Evolutionary conservation across 2,888 invertebrate species (phyloP).

Genomic region (Melieria crassipennis): DNA sequence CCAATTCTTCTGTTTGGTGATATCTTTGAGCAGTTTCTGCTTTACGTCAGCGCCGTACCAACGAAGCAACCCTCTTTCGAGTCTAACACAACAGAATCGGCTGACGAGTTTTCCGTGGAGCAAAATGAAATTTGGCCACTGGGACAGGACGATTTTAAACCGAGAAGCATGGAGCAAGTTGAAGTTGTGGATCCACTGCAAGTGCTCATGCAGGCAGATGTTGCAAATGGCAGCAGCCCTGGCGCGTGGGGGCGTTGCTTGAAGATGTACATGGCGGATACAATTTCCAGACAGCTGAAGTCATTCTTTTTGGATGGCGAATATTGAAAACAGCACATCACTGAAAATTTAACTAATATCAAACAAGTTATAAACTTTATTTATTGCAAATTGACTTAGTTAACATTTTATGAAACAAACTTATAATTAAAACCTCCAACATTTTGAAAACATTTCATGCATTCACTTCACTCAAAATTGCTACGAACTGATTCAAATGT

Average conservation of each 20-base stretch:
- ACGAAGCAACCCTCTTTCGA: neutral
- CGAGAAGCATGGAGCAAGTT: constrained; percentile 30
- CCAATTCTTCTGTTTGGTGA: constrained; percentile 46
- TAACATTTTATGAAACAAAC: too few relatives aligned
- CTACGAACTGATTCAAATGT: too few relatives aligned
- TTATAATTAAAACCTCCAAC: too few relatives aligned
- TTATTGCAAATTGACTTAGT: too few relatives aligned
- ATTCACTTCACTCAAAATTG: too few relatives aligned
- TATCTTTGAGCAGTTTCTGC: constrained; percentile 39
- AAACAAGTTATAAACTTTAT: too few relatives aligned
- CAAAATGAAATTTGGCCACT: constrained; percentile 49
- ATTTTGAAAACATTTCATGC: too few relatives aligned
- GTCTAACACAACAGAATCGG: constrained; percentile 1
- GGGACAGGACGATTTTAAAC: constrained; percentile 38
- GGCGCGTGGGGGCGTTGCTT: constrained; percentile 47
- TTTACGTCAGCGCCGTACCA: constrained; percentile 9
- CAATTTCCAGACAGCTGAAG: constrained; percentile 47
- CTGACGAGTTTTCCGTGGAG: constrained; percentile 42
- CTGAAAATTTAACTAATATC: too few relatives aligned
- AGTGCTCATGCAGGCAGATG: constrained; percentile 10
- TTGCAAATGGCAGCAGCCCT: constrained; percentile 26
- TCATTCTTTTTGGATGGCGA: constrained; percentile 45
- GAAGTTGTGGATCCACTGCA: constrained; percentile 13
- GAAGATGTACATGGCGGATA: constrained; percentile 48
- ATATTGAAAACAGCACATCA: neutral